These are phyloP conservation scores for Tetrao urogallus DNA, from an alignment of 2,113 vertebrate species.

Conservation along the genomic window DNA sequence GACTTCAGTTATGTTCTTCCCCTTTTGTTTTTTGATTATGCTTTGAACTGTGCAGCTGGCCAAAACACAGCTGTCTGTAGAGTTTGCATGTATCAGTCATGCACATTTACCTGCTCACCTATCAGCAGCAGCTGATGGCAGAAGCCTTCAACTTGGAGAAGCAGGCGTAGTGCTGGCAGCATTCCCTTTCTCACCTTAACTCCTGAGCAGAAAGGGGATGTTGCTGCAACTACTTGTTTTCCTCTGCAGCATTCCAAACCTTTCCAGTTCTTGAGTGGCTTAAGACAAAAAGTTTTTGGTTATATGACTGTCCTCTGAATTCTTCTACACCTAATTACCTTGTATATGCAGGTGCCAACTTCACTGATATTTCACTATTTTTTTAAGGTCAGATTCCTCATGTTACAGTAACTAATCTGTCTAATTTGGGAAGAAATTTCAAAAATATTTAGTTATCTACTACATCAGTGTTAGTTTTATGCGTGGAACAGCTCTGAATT, in stretches of 20 bases:
- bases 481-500: background rate
- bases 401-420: background rate
- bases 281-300: background rate
- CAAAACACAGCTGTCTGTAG: background rate
- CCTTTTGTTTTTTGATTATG: background rate
- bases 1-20: background rate
- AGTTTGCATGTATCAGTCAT: background rate
- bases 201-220: background rate
- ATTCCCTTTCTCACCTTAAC: slow-evolving; percentile 9
- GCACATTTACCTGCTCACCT: background rate
- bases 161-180: background rate
- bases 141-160: slow-evolving; percentile 6
- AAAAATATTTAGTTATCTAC: background rate
- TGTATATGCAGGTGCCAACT: background rate
- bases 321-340: background rate
- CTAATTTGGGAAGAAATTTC: background rate
- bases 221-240: background rate
- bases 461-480: background rate
- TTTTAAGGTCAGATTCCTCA: background rate
- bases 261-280: background rate
- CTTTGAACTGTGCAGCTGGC: background rate
- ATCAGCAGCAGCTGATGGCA: slow-evolving; percentile 31
- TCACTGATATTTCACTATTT: background rate
- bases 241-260: background rate
- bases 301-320: background rate